Conservation (phyloP, 2,888 invertebrate species). For the Cosmopolites sordidus region DNA sequence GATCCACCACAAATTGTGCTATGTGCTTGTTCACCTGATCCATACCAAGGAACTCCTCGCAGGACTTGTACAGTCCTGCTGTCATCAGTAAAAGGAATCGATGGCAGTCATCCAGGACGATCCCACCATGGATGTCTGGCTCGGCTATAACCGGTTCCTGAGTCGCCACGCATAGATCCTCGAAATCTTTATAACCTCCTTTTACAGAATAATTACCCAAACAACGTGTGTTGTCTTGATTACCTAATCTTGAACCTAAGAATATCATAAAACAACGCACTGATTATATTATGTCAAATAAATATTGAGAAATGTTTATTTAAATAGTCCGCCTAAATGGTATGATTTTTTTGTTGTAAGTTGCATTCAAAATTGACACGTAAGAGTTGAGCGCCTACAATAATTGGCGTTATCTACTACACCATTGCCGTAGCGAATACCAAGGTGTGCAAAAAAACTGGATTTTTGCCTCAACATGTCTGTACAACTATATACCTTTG, state of each 20-base stretch:
- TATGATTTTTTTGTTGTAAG: background rate
- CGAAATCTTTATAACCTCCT: conserved; percentile 79
- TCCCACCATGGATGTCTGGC: conserved; percentile 80
- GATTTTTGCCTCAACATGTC: too few relatives aligned
- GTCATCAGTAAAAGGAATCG: conserved; percentile 82
- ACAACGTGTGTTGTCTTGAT: conserved; percentile 78
- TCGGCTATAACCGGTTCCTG: conserved; percentile 79
- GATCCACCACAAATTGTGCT: conserved; percentile 74
- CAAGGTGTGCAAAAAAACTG: too few relatives aligned
- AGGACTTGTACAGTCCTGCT: conserved; percentile 76
- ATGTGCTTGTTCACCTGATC: conserved; percentile 80
- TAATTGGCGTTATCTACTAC: too few relatives aligned
- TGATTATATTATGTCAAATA: conserved; percentile 1
- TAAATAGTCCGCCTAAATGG: background rate
- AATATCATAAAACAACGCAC: conserved; percentile 15
- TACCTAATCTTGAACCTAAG: conserved; percentile 67
- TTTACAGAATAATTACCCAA: conserved; percentile 85
- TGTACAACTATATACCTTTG: too few relatives aligned
- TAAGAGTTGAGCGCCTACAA: too few relatives aligned
- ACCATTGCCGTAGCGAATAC: too few relatives aligned
- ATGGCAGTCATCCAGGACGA: conserved; percentile 71
- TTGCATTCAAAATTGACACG: too few relatives aligned
- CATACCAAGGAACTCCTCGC: conserved; percentile 72
- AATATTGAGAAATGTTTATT: too few relatives aligned
- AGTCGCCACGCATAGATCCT: conserved; percentile 62